Conservation (phyloP, 2,797 vertebrate species). For the Thamnophis elegans region DNA sequence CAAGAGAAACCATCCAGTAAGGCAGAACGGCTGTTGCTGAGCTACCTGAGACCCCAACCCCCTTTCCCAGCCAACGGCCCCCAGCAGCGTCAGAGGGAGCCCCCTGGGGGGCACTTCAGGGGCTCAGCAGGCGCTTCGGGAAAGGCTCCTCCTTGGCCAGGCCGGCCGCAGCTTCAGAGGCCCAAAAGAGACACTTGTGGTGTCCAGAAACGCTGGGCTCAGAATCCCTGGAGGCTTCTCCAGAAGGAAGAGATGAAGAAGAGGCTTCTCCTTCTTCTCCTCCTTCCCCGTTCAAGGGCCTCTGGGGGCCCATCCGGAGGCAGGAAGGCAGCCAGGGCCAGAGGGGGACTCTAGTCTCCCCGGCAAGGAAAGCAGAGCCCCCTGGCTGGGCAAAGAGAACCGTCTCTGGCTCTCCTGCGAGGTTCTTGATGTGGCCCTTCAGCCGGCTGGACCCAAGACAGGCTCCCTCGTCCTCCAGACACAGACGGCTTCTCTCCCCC, state of each 20-base stretch:
- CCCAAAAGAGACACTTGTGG: neutral
- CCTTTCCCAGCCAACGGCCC: neutral
- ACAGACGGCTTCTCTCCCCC: neutral
- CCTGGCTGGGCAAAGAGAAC: neutral
- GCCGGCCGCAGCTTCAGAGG: neutral
- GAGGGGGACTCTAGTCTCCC: neutral
- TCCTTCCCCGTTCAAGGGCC: neutral
- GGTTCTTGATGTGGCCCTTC: neutral
- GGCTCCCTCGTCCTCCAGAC: fast-evolving
- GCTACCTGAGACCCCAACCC: neutral
- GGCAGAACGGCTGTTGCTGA: neutral
- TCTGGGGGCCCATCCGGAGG: neutral
- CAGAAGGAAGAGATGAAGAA: too few species aligned
- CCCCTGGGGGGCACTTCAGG: neutral
- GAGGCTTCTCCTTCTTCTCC: too few species aligned
- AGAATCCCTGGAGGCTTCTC: neutral
- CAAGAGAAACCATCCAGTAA: neutral
- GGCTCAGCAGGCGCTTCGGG: neutral
- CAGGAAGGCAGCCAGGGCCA: neutral
- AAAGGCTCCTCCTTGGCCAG: neutral
- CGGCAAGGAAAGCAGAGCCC: neutral
- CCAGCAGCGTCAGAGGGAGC: neutral
- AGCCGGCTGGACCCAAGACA: too few species aligned
- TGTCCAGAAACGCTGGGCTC: neutral
- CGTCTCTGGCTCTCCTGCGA: neutral